phyloP scores from a whole-genome alignment of 2,888 invertebrate genomes.

The Spialia ferax region DNA sequence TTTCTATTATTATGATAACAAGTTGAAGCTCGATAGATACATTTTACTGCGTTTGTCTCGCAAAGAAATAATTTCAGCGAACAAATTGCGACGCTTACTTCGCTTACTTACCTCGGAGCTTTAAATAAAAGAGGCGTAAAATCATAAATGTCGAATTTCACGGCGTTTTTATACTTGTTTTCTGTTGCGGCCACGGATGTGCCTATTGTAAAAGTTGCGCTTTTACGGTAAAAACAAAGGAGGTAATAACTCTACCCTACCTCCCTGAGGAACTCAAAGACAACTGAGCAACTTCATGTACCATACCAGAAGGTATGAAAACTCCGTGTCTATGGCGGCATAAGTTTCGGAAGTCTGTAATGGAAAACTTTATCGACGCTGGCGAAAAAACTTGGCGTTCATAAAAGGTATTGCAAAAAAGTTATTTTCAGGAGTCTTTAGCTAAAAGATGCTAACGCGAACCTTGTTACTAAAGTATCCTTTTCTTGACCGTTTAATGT shows the following conservation, averaged over 20 bases:
- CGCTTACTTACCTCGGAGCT: constrained; percentile 20
- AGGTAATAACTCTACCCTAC: constrained; percentile 70
- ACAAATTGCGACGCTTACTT: constrained; percentile 23
- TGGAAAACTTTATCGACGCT: constrained; percentile 51
- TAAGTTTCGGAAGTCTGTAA: constrained; percentile 70
- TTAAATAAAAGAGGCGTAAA: constrained; percentile 33
- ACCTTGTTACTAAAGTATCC: not conserved
- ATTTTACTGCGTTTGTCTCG: constrained; percentile 9
- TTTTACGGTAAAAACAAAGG: constrained; percentile 73
- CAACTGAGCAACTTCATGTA: constrained; percentile 68
- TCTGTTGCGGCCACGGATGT: constrained; percentile 54
- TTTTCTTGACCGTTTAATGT: not conserved
- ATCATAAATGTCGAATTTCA: constrained; percentile 42
- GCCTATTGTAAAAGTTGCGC: constrained; percentile 69
- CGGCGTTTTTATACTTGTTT: constrained; percentile 48
- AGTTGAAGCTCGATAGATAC: not conserved
- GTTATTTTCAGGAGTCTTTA: not conserved
- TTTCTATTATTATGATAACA: too few species aligned
- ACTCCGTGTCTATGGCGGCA: constrained; percentile 72
- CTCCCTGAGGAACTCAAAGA: constrained; percentile 57
- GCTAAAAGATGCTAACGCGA: not conserved
- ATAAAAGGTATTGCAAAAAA: not conserved
- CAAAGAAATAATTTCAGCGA: constrained; percentile 19
- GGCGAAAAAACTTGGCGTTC: not conserved
- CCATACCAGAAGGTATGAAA: constrained; percentile 58